phyloP scores from a whole-genome alignment of 2,113 vertebrate species.

The Falco punctatus region DNA sequence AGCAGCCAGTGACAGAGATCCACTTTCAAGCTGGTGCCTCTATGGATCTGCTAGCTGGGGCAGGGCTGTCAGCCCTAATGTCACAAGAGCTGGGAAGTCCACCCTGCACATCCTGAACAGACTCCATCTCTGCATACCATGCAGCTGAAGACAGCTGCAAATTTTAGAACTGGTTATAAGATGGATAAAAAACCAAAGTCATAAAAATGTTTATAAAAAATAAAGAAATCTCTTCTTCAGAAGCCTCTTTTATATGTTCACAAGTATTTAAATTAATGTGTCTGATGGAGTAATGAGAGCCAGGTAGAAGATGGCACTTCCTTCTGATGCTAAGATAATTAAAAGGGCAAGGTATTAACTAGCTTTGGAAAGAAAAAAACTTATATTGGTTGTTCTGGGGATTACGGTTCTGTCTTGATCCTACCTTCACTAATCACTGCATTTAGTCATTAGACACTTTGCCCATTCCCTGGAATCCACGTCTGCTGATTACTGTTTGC shows the following conservation, averaged over 20 bases:
- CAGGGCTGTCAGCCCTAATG: not conserved
- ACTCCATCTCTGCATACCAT: not conserved
- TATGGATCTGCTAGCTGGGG: not conserved
- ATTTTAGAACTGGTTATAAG: not conserved
- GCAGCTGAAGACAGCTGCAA: not conserved
- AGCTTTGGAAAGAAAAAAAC: conserved; percentile 18
- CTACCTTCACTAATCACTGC: conserved; percentile 7
- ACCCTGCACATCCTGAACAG: not conserved
- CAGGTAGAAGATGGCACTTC: conserved; percentile 8
- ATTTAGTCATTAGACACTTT: conserved; percentile 47
- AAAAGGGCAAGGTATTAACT: conserved; percentile 57
- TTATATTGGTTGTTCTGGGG: not conserved
- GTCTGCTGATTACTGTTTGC: conserved; percentile 33
- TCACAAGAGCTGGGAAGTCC: not conserved
- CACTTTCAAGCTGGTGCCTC: not conserved
- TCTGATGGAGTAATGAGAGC: conserved; percentile 20
- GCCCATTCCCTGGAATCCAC: conserved; percentile 28
- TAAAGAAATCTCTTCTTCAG: not conserved
- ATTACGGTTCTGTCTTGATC: conserved; percentile 2
- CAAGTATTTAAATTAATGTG: conserved; percentile 37
- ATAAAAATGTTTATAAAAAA: not conserved
- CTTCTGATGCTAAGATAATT: conserved; percentile 36
- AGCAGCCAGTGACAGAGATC: rapidly evolving
- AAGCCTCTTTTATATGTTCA: not conserved
- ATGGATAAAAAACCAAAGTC: not conserved